phyloP scores from a whole-genome alignment of 2,888 invertebrate genomes.

The Agriopis leucophaearia region DNA sequence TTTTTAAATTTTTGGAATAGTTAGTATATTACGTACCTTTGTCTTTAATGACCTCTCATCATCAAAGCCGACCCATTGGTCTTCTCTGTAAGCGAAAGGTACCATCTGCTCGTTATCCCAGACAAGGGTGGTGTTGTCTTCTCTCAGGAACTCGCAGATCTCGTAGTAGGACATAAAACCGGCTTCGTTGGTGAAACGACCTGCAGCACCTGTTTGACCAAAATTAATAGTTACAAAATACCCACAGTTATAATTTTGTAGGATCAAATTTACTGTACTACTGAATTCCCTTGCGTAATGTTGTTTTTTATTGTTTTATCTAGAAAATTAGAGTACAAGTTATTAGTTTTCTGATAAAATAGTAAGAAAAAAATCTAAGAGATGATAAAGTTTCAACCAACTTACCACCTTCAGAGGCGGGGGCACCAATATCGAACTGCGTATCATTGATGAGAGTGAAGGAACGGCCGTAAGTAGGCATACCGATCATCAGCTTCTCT shows the following conservation, averaged over 20 bases:
- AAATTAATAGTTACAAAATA: conserved; percentile 2
- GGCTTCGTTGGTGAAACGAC: conserved; percentile 96
- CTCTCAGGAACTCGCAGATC: conserved; percentile 96
- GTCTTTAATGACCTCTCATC: conserved; percentile 96
- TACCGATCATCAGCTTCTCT: conserved; percentile 97
- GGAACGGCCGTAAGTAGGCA: conserved; percentile 97
- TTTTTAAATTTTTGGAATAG: background rate
- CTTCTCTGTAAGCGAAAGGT: conserved; percentile 96
- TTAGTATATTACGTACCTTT: conserved; percentile 87
- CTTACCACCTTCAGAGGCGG: conserved; percentile 94
- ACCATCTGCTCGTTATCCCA: conserved; percentile 99
- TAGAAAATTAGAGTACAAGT: too few species aligned
- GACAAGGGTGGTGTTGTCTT: conserved; percentile 95
- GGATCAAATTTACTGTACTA: too few species aligned
- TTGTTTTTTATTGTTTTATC: too few species aligned
- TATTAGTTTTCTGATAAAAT: too few species aligned
- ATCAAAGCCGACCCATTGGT: conserved; percentile 98
- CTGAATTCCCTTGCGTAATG: too few species aligned
- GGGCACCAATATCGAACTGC: conserved; percentile 96
- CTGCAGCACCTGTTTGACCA: conserved; percentile 83
- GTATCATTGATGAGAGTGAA: conserved; percentile 95
- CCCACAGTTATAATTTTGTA: too few species aligned
- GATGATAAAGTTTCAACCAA: conserved; percentile 11
- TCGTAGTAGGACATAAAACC: conserved; percentile 99
- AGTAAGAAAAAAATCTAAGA: too few species aligned